Percentiles rank a stretch among this genome's conserved stretches.
Evolutionary conservation across 2,113 vertebrate species (phyloP).

Genomic region (Conger conger): DNA sequence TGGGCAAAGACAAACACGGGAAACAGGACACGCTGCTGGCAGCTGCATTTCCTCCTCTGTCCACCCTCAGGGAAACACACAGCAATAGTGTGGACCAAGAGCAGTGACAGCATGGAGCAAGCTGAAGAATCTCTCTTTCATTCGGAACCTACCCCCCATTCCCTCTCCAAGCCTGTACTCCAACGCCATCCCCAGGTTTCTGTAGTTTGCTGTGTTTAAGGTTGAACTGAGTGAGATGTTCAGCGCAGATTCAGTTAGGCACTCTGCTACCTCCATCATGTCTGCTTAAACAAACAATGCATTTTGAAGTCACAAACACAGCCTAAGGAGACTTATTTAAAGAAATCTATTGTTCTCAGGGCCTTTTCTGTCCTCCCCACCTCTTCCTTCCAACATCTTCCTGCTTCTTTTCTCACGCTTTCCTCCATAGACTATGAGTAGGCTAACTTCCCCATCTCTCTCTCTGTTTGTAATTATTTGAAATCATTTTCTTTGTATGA

Average conservation of each 20-base stretch:
- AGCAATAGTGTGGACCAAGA: not conserved
- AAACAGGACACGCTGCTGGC: conserved; percentile 68
- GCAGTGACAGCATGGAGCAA: not conserved
- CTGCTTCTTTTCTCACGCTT: conserved; percentile 48
- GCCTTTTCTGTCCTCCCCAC: conserved; percentile 33
- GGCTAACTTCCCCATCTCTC: conserved; percentile 23
- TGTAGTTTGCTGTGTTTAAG: not conserved
- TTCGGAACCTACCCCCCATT: not conserved
- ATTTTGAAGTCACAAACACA: conserved; percentile 47
- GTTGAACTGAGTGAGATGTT: not conserved
- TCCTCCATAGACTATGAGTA: conserved; percentile 33
- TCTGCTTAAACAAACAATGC: not conserved
- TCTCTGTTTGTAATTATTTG: not conserved
- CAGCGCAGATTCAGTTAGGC: not conserved
- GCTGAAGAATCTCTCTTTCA: conserved; percentile 14
- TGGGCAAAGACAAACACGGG: conserved; percentile 74
- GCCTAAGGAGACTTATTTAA: conserved; percentile 57
- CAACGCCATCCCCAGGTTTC: not conserved
- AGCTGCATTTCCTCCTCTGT: conserved; percentile 57
- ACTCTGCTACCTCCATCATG: not conserved
- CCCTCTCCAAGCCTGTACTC: not conserved
- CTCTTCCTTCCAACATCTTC: conserved; percentile 58
- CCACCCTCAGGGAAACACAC: not conserved
- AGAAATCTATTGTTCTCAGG: conserved; percentile 50
- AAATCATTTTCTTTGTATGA: not conserved